These are phyloP conservation scores for Enchytraeus crypticus DNA, from an alignment of 2,888 invertebrate genomes.

Conservation along the genomic window DNA sequence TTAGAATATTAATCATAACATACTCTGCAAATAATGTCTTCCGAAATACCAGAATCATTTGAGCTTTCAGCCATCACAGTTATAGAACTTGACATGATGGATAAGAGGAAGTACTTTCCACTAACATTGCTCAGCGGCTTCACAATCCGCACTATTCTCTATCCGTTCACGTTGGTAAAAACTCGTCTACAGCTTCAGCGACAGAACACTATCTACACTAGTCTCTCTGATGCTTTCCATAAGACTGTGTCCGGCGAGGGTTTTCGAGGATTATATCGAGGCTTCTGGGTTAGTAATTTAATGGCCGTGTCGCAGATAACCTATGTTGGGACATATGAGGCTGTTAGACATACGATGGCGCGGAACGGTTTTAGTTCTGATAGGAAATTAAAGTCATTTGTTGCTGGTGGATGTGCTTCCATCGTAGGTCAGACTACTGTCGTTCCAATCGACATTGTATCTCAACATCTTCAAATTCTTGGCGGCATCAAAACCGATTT, in stretches of 20 bases:
- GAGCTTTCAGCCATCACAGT: constrained; percentile 50
- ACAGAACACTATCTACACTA: constrained; percentile 59
- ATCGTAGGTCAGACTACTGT: constrained; percentile 84
- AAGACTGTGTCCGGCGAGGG: constrained; percentile 82
- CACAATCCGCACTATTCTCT: constrained; percentile 65
- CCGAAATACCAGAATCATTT: too few species aligned
- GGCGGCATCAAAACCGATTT: constrained; percentile 54
- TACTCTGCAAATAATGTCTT: too few species aligned
- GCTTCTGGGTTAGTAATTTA: constrained; percentile 88
- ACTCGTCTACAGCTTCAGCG: constrained; percentile 63
- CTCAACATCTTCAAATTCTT: constrained; percentile 91
- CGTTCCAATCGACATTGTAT: constrained; percentile 90
- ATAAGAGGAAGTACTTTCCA: constrained; percentile 85
- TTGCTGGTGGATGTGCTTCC: constrained; percentile 84
- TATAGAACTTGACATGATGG: constrained; percentile 98
- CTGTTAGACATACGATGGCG: constrained; percentile 70
- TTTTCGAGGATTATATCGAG: constrained; percentile 75
- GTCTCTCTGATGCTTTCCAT: constrained; percentile 74
- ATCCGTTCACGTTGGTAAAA: constrained; percentile 86
- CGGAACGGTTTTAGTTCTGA: constrained; percentile 52
- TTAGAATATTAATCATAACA: too few species aligned
- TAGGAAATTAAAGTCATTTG: constrained; percentile 57
- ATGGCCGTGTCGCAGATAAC: constrained; percentile 53
- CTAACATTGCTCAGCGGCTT: constrained; percentile 81
- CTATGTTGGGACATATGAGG: constrained; percentile 89